These are phyloP conservation scores for Lepus americanus DNA, from an alignment of 2,113 vertebrate species.

Conservation along the genomic window DNA sequence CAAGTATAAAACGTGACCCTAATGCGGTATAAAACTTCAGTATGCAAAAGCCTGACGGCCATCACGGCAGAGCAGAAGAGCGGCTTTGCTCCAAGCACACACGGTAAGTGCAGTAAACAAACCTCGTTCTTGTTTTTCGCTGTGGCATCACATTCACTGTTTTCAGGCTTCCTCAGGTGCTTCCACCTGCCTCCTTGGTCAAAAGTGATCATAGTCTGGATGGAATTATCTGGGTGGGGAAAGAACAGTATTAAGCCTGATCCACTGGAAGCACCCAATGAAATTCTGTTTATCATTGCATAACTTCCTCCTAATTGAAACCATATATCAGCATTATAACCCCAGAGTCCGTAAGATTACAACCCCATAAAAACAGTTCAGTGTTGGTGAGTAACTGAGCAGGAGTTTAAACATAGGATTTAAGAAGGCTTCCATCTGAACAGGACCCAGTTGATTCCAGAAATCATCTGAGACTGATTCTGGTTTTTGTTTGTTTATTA, in stretches of 20 bases:
- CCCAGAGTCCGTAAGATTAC: neutral
- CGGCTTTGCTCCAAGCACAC: neutral
- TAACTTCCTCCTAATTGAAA: neutral
- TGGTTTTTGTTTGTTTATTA: too few relatives aligned
- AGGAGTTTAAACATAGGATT: neutral
- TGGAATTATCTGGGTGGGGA: constrained; percentile 89
- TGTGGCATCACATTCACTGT: constrained; percentile 92
- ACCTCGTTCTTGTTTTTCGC: constrained; percentile 93
- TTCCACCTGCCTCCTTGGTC: constrained; percentile 96
- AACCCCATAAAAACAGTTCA: neutral
- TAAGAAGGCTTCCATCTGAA: neutral
- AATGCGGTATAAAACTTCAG: neutral
- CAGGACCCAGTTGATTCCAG: neutral
- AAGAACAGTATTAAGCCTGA: constrained; percentile 4
- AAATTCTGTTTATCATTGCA: neutral
- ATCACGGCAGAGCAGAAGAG: neutral
- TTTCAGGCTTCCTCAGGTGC: constrained; percentile 91
- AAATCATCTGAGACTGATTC: neutral
- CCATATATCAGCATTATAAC: neutral
- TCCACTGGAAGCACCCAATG: neutral
- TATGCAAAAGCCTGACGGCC: neutral
- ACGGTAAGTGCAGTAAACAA: neutral
- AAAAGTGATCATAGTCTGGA: constrained; percentile 95
- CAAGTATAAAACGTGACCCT: too few relatives aligned
- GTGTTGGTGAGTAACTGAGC: neutral